Percentiles rank a stretch among this genome's conserved stretches.
These are phyloP conservation scores for Gavialis gangeticus DNA, from an alignment of 2,113 vertebrate genomes.

Conservation along the genomic window DNA sequence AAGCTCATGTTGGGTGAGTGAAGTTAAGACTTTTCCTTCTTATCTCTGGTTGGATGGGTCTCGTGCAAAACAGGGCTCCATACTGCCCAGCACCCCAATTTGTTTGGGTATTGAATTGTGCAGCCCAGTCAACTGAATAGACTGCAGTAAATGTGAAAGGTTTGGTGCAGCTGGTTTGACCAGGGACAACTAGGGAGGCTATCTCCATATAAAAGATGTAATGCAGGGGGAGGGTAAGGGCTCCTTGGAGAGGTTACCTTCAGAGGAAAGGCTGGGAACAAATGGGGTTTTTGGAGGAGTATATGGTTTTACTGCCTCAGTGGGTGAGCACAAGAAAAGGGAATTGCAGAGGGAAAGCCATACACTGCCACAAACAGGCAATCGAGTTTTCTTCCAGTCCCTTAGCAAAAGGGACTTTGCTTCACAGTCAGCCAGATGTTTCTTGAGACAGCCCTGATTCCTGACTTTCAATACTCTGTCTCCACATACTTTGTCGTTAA, in stretches of 20 bases:
- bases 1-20: background rate
- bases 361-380: conserved; percentile 59
- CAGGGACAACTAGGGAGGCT: conserved; percentile 21
- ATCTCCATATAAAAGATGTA: background rate
- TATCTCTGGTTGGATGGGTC: background rate
- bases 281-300: conserved; percentile 47
- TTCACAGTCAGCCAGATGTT: background rate
- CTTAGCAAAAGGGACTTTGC: background rate
- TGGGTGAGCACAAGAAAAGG: conserved; percentile 64
- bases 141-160: accelerated
- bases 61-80: background rate
- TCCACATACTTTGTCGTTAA: background rate
- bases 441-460: background rate
- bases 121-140: accelerated
- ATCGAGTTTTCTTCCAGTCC: conserved; percentile 23
- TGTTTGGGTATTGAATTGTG: background rate
- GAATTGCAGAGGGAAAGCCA: conserved; percentile 51
- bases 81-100: background rate
- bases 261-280: conserved; percentile 49
- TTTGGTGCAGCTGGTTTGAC: background rate
- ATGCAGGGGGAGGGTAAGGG: conserved; percentile 40
- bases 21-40: conserved; percentile 6
- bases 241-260: conserved; percentile 49
- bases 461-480: background rate
- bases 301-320: conserved; percentile 71